Evolutionary conservation across 1,140 invertebrate genomes (phyloP).

Genomic region (Drosophila pseudoobscura): DNA sequence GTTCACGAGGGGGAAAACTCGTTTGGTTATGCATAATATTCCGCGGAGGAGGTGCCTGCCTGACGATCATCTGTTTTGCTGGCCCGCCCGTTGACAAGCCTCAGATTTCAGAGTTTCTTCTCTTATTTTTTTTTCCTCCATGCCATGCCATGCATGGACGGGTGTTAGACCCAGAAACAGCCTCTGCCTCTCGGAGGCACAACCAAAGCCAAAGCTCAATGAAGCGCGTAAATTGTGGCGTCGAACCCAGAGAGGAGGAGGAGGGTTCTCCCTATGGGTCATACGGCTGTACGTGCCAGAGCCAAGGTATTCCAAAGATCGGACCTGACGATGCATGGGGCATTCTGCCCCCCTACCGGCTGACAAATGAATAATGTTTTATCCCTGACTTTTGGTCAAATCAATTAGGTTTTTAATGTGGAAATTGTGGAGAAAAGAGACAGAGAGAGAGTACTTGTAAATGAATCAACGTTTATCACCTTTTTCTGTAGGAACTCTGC

Average conservation of each 20-base stretch:
- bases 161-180: not conserved
- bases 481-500: not conserved
- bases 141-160: constrained; percentile 29
- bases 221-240: constrained; percentile 53
- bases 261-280: not conserved
- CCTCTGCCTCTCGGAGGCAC: no score
- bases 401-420: constrained; percentile 51
- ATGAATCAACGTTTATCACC: constrained; percentile 30
- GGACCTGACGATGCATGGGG: constrained; percentile 20
- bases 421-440: constrained; percentile 34
- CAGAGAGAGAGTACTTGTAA: constrained; percentile 8
- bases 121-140: constrained; percentile 9
- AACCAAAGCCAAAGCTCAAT: constrained; percentile 39
- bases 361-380: constrained; percentile 8
- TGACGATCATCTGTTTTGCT: not conserved
- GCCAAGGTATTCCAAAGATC: not conserved
- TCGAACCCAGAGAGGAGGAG: not conserved
- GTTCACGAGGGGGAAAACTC: constrained; percentile 56
- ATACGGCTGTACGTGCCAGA: constrained; percentile 1
- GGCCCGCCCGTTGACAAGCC: constrained; percentile 32
- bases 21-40: constrained; percentile 51
- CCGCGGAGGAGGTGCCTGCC: no score
- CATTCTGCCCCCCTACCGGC: constrained; percentile 10
- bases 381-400: constrained; percentile 24
- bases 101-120: constrained; percentile 26